Evolutionary conservation across 2,888 invertebrate species (phyloP), one percentile per base, ranked within the genome.

Genomic region (Tetragnatha montana): DNA sequence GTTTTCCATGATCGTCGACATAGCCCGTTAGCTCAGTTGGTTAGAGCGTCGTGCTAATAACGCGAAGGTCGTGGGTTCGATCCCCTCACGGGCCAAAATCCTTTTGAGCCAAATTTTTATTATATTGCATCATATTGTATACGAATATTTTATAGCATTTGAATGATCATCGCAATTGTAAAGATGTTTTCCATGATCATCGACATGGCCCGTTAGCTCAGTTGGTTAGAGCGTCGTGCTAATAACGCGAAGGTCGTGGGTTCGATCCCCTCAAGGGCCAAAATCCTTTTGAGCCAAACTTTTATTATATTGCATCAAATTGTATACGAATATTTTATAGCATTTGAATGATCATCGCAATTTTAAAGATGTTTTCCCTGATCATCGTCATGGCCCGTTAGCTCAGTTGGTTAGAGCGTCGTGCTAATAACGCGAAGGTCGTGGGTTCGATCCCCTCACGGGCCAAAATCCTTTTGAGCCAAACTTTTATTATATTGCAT

Each of bases 1-100:
- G 6, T 60, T 14, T 60, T 60, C 3, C 14, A 4, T 35, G 1
- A 4, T 1, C 1, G 4, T 2, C 35, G 4, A 35, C 60, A 14
- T 60, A 6, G 60, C 60, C 60, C 6, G 14, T 60, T 60, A 60
- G 60, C 60, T 60, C 60, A 60, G 60, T 60, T 60, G 60, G 60
- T 60, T 60, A 60, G 60, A 60, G 60, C 60, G 60, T 60, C 60
- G 60, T 60, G 60, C 60, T 60, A 60, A 60, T 60, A 60, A 60
- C 60, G 60, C 60, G 60, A 60, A 60, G 60, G 60, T 60, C 60
- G 60, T 6, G 60, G 60, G 60, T 60, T 60, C 60, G 60, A 60
- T 60, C 60, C 60, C 60, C 60, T 60, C 60, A 60, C 14, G 6
- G 60, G 60, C 60, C 60, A 60, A 1, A 12, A 35, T 4, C 1